Base-by-base conservation (phyloP, 2,888 invertebrate genomes). In the Ectobius pallidus region DNA sequence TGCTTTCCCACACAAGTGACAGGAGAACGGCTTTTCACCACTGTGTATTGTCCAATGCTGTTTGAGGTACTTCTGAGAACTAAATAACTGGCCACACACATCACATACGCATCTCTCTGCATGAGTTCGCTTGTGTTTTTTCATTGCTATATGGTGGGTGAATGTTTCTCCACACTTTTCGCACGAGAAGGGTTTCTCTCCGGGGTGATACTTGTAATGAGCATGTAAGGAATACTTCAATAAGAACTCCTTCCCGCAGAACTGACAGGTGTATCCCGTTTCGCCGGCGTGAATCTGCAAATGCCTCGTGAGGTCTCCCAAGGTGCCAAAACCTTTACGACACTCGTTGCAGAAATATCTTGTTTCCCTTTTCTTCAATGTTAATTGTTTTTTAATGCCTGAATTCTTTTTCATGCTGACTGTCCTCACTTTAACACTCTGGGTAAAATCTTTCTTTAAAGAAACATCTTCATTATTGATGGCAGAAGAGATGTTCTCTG, bases 261-360 rank as follows among this genome's bases (percentile, higher is more conserved):
- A 72, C 44, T 71, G 70, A 49, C 75, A 75, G 14, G 71, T 65
- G 30, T 67, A 75, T 20, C 74, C 73, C 18, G 73, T 30, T 58
- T 82, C 81, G 6, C 85, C 82, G 0, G 83, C 81, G 74, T 86
- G 86, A 20, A 78, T 80, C 69, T 81, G 80, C 74, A 83, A 84
- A 75, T 86, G 86, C n/a, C n/a, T n/a, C n/a, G n/a, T n/a, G n/a
- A n/a, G n/a, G n/a, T n/a, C n/a, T n/a, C n/a, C n/a, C n/a, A n/a
- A n/a, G n/a, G n/a, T n/a, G n/a, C n/a, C n/a, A n/a, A n/a, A n/a
- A n/a, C n/a, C n/a, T n/a, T n/a, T n/a, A n/a, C n/a, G n/a, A n/a
- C n/a, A n/a, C n/a, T n/a, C n/a, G n/a, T n/a, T n/a, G n/a, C n/a
- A n/a, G n/a, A n/a, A n/a, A n/a, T n/a, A n/a, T n/a, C n/a, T n/a